Evolutionary conservation across 2,797 vertebrate species (phyloP), one percentile per base, ranked within the genome.

Genomic region (Coreius guichenoti): DNA sequence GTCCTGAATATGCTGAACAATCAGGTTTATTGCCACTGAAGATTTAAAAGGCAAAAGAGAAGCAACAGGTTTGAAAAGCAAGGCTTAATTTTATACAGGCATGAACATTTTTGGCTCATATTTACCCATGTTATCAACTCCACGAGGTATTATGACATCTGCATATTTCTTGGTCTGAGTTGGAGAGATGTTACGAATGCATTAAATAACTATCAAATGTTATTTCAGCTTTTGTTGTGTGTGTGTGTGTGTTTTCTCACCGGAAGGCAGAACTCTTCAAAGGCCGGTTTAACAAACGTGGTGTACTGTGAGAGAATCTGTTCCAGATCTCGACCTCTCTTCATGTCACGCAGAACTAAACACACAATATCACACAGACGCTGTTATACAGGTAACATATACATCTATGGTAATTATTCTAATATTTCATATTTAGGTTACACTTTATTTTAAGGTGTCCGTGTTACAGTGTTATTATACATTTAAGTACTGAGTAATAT

Each of bases 1-100:
- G 93, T 99, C 98, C 82, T 99, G 98, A 79, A 99, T 99, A 93
- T 99, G 98, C 93, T 99, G 98, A 79, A 99, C 98, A 0, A 99
- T 99, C 83, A 99, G 95, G 94, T 98, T 99, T 90, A 99, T 99
- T 74, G 98, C 98, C 80, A 99, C 98, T 99, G 92, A 49, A 13
- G 56, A 39, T 65, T 49, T 26, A 17, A 33, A 26, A 69, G 8
- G 89, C 21, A 86, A 31, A 8, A 21, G 29, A 1, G 3, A 5
- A 36, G 11, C 82, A 1, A 17, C 6, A 17, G 33, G 13, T 76
- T 76, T 21, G 17, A 67, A 39, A 77, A 31, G 3, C 11, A 69
- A 56, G 2, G 6, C 12, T 19, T 49, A 4, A 16, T 63, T 54
- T 68, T 19, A 8, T 21, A 29, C 43, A 21, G 1, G 17, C 36